Base-by-base conservation (phyloP, 1,140 invertebrate species). In the Ooceraea biroi region DNA sequence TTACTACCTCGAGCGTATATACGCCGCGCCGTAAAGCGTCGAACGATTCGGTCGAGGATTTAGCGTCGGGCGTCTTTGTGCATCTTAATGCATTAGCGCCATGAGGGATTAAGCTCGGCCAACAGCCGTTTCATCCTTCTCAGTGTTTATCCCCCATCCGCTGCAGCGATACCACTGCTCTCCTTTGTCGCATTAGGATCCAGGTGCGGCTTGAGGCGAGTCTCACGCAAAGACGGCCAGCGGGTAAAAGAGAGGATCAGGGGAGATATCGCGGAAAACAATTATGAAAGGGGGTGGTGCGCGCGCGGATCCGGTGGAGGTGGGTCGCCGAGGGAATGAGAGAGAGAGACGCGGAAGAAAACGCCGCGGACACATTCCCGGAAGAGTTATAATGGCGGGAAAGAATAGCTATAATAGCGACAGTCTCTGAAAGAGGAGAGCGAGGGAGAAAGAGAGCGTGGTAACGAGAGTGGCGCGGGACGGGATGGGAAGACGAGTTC, bases 401-500 rank as follows among this genome's bases (percentile, higher is more conserved):
- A 89, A 88, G 85, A 89, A 89, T 86, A 86, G 85, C 83, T 87
- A 89, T 89, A 89, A 89, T 89, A 85, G 88, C 50, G 83, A 58
- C 27, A 60, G 72, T 66, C 17, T 61, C 55, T 65, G 84, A 80
- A 71, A 76, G 58, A 68, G 50, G 1, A 17, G n/a, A 19, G 52
- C 27, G 71, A 76, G 71, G 68, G 57, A 52, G 19, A 66, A 63
- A 50, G 72, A 44, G 25, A n/a, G 60, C 4, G 7, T 3, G 12
- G 11, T 2, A 22, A 8, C 11, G 25, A 61, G 36, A 46, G 77
- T 61, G n/a, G n/a, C n/a, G n/a, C n/a, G 84, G 46, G 63, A 68
- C 50, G 69, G 11, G 46, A 36, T 7, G 7, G 36, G 36, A 36
- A 2, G 36, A 7, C 36, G 36, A 36, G 36, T 36, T 36, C n/a